Percentiles rank a stretch among this genome's conserved stretches.
These are phyloP conservation scores for Cromileptes altivelis DNA, from an alignment of 2,113 vertebrate genomes.

Conservation along the genomic window DNA sequence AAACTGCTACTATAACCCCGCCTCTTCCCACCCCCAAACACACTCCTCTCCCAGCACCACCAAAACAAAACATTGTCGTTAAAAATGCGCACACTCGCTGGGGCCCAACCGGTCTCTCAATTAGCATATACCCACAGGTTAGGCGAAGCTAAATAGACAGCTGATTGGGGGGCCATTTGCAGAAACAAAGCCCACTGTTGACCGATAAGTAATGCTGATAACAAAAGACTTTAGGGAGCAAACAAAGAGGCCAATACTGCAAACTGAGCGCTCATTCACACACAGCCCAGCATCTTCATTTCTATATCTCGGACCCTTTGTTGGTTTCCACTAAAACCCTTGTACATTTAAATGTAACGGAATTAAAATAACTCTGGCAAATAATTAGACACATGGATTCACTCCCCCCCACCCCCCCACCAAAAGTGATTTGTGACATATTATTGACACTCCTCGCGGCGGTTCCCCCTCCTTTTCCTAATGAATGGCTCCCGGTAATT, in stretches of 20 bases:
- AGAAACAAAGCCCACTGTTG: slow-evolving; percentile 96
- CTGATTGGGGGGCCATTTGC: slow-evolving; percentile 97
- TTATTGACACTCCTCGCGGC: slow-evolving; percentile 70
- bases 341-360: slow-evolving; percentile 80
- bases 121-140: slow-evolving; percentile 93
- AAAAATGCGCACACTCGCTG: slow-evolving; percentile 87
- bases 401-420: slow-evolving; percentile 22
- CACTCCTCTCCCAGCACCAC: slow-evolving; percentile 74
- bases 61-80: slow-evolving; percentile 87
- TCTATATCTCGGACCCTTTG: slow-evolving; percentile 81
- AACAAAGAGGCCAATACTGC: slow-evolving; percentile 91
- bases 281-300: slow-evolving; percentile 81
- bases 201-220: slow-evolving; percentile 97
- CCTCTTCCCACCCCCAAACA: slow-evolving; percentile 53
- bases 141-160: slow-evolving; percentile 90
- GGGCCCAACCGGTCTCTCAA: slow-evolving; percentile 82
- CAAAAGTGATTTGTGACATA: slow-evolving; percentile 44
- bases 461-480: slow-evolving; percentile 80
- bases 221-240: slow-evolving; percentile 91
- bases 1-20: slow-evolving; percentile 72
- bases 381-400: slow-evolving; percentile 81
- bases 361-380: slow-evolving; percentile 85
- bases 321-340: slow-evolving; percentile 78
- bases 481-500: slow-evolving; percentile 93
- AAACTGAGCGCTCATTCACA: slow-evolving; percentile 87